phyloP scores from a whole-genome alignment of 1,140 invertebrate genomes.

The Eueides isabella region DNA sequence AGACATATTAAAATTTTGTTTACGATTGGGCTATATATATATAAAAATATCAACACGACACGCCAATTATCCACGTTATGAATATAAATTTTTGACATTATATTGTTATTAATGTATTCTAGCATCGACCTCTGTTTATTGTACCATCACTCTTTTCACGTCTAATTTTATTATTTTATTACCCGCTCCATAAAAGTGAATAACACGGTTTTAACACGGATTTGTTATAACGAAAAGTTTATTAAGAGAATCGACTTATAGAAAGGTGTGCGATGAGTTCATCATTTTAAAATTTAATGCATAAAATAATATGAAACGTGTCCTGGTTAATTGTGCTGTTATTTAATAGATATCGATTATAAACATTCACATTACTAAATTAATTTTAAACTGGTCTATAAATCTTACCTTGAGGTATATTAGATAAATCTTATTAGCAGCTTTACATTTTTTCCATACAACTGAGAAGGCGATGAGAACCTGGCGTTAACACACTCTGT shows the following conservation, averaged over 20 bases:
- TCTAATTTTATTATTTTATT: conserved; percentile 50
- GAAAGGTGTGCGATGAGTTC: conserved; percentile 66
- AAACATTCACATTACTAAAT: background rate
- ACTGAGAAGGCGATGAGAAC: no score
- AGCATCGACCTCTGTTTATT: conserved; percentile 10
- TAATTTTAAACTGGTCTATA: no score
- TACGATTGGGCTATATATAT: no score
- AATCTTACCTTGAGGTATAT: no score
- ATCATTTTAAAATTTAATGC: conserved; percentile 61
- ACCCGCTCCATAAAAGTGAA: conserved; percentile 42
- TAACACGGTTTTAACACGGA: conserved; percentile 44
- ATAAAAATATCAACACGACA: conserved; percentile 39
- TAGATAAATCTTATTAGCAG: no score
- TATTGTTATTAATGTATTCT: conserved; percentile 8
- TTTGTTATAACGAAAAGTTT: conserved; percentile 47
- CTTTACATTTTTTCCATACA: no score
- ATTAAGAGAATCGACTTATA: conserved; percentile 13
- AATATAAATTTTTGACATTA: background rate
- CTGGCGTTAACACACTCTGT: no score
- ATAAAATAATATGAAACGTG: background rate
- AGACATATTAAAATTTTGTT: no score
- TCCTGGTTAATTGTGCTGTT: background rate
- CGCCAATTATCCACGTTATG: conserved; percentile 54
- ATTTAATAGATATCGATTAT: background rate
- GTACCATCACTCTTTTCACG: conserved; percentile 32